A percentile compares a stretch with the other conserved stretches of the same genome.
Conservation (phyloP, 2,888 invertebrate species). For the Cephus rjabovi region DNA sequence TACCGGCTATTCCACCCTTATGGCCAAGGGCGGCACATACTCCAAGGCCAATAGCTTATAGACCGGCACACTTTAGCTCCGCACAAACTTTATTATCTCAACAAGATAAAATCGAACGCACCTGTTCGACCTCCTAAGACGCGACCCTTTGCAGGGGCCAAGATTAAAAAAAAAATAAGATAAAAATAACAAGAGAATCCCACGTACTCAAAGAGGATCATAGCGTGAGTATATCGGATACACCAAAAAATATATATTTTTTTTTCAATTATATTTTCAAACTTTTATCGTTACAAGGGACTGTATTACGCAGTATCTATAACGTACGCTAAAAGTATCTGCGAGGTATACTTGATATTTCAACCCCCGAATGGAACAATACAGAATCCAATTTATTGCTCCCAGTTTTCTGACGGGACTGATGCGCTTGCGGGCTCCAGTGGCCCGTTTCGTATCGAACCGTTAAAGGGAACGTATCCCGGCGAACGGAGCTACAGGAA, state of each 20-base stretch:
- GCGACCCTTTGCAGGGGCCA: no score
- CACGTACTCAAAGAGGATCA: no score
- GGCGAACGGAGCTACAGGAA: background rate
- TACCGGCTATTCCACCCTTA: background rate
- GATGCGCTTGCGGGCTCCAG: background rate
- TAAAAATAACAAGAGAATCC: no score
- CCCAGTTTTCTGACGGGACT: background rate
- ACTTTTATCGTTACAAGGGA: no score
- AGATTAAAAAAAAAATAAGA: background rate
- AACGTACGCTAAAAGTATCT: background rate
- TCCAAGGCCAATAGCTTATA: background rate
- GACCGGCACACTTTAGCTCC: background rate
- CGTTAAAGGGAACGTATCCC: background rate
- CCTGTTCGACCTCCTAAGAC: background rate
- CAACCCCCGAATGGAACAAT: background rate
- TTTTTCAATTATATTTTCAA: no score
- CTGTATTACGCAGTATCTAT: background rate
- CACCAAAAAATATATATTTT: no score
- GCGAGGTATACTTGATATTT: background rate
- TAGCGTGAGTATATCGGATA: no score
- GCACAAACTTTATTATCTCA: background rate
- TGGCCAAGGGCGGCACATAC: background rate
- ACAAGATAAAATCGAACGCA: background rate
- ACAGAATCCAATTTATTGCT: background rate
- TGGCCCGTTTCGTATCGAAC: background rate